Percentiles rank a stretch among this genome's conserved stretches.
Evolutionary conservation across 2,888 invertebrate species (phyloP).

Genomic region (Cephus runcator): DNA sequence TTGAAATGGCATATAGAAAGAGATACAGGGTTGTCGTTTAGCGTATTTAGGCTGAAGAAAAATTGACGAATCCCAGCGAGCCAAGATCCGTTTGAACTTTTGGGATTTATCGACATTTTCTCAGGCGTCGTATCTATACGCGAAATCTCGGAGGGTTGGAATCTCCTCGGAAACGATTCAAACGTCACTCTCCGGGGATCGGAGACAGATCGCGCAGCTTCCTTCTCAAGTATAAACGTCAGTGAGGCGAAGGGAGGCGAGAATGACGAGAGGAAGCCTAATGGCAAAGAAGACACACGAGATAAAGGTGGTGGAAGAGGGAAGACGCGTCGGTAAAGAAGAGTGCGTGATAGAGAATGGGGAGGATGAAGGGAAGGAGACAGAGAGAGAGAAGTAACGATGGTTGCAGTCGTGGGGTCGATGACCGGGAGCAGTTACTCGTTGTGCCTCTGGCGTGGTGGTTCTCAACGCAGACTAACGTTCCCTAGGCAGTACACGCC

Average conservation of each 20-base stretch:
- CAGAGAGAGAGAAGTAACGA: neutral
- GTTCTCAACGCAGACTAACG: constrained; percentile 21
- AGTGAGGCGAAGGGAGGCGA: neutral
- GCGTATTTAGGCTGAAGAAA: neutral
- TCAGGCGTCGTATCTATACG: neutral
- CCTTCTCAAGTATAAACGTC: neutral
- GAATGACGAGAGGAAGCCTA: neutral
- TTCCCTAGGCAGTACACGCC: neutral
- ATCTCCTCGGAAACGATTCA: neutral
- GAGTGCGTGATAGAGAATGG: neutral
- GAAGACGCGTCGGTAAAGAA: neutral
- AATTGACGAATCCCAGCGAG: neutral
- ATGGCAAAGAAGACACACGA: neutral
- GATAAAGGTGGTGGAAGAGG: neutral
- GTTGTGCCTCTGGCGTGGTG: constrained; percentile 22
- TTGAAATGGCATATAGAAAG: neutral
- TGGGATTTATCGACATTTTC: neutral
- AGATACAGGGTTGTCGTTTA: constrained; percentile 3
- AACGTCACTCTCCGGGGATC: neutral
- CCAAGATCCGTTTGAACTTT: neutral
- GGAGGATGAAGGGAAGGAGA: neutral
- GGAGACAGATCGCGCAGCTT: constrained; percentile 3
- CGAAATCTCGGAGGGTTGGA: neutral
- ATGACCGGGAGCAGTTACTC: constrained; percentile 31
- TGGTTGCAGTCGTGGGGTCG: constrained; percentile 30